Base-by-base conservation (phyloP, 2,888 invertebrate genomes). In the Strigamia maritima region DNA sequence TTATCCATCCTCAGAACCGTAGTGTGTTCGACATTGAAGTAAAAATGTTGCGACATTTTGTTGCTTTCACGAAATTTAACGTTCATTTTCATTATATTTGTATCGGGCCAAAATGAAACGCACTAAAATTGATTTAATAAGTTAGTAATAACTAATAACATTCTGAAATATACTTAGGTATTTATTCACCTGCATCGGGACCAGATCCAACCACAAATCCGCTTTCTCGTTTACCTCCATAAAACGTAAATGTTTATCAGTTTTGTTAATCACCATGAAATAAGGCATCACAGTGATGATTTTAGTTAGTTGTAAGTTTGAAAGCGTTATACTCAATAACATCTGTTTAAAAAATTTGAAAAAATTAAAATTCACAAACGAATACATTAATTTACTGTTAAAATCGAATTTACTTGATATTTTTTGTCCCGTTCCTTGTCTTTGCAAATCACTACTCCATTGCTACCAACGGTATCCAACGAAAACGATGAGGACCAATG, bases 161-260 rank as follows among this genome's bases (percentile, higher is more conserved):
- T n/a, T n/a, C n/a, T n/a, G n/a, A n/a, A n/a, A n/a, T n/a, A n/a
- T n/a, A n/a, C n/a, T n/a, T n/a, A n/a, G n/a, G n/a, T n/a, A n/a
- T n/a, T n/a, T 28, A 28, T 12, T 10, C 28, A 91, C 92, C 86
- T 92, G 91, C 80, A 89, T 89, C 0, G 92, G 90, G 0, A 89
- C 86, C 22, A 94, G 86, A 86, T 94, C 94, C 77, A 92, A 89
- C 94, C 94, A 94, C 12, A 94, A 87, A 86, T 94, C 94, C 0
- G 93, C 92, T 65, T 92, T 90, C 84, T 94, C 93, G 84, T 94
- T 93, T 85, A 93, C 92, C 84, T 94, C 94, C 94, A 94, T 94
- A 87, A 92, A 94, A 79, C 93, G 87, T 54, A 88, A 85, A 79
- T 87, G 85, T 82, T 87, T 89, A 81, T 89, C 89, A 0, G 92